phyloP scores from a whole-genome alignment of 1,140 invertebrate species.

The Drepana arcuata region DNA sequence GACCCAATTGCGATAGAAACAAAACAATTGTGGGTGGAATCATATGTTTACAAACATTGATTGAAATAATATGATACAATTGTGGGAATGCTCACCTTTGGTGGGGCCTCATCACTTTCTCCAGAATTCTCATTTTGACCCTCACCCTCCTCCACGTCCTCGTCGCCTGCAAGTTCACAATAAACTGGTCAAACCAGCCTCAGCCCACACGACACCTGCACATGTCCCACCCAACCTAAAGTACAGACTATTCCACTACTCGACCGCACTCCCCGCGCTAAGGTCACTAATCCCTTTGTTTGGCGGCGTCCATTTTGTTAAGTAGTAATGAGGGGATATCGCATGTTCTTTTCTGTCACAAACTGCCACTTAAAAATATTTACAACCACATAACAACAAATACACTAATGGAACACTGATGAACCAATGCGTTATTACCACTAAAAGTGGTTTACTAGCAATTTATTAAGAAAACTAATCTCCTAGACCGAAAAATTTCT shows the following conservation, averaged over 20 bases:
- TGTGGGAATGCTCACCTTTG: conserved; percentile 68
- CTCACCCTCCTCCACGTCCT: conserved; percentile 77
- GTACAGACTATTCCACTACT: conserved; percentile 26
- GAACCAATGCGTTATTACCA: conserved; percentile 15
- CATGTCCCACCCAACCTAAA: conserved; percentile 19
- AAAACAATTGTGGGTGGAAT: no score
- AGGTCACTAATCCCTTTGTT: conserved; percentile 78
- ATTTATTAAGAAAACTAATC: conserved; percentile 4
- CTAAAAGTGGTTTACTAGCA: conserved; percentile 12
- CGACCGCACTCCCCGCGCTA: conserved; percentile 40
- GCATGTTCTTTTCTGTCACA: conserved; percentile 71
- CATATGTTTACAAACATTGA: no score
- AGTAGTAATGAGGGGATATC: conserved; percentile 73
- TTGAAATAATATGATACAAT: no score
- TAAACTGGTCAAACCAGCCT: conserved; percentile 58
- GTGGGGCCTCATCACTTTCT: conserved; percentile 80
- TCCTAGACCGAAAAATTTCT: conserved; percentile 41
- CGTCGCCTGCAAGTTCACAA: conserved; percentile 75
- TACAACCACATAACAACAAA: conserved; percentile 55
- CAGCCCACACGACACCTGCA: conserved; percentile 26
- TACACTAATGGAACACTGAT: conserved; percentile 27
- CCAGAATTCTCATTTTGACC: conserved; percentile 79
- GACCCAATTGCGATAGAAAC: no score
- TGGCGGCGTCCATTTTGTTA: conserved; percentile 81
- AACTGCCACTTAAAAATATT: conserved; percentile 69